Conservation (phyloP, 2,888 invertebrate genomes). For the Emmelina monodactyla region DNA sequence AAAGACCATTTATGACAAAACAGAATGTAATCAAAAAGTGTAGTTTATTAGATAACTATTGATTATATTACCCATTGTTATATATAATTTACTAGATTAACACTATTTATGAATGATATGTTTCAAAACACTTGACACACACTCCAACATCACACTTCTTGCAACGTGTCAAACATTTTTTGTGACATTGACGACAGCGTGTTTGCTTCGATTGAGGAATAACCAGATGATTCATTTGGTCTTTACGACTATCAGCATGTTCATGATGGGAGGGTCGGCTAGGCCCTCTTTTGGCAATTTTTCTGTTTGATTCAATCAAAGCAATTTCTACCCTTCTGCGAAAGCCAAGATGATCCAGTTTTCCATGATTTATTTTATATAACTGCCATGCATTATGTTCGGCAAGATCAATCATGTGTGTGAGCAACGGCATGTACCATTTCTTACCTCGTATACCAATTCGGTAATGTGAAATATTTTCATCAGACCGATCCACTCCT, state of each 20-base stretch:
- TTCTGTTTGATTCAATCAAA: constrained; percentile 17
- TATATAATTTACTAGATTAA: no score
- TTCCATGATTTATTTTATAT: constrained; percentile 16
- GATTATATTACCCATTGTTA: no score
- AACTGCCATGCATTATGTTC: constrained; percentile 10
- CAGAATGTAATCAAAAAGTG: constrained; percentile 18
- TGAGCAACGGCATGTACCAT: constrained; percentile 14
- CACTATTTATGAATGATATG: constrained; percentile 16
- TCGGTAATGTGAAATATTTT: constrained; percentile 17
- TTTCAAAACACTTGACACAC: constrained; percentile 18
- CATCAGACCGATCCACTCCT: no score
- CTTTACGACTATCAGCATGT: constrained; percentile 19
- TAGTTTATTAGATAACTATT: constrained; percentile 17
- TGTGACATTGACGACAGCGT: constrained; percentile 17
- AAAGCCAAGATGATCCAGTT: constrained; percentile 18
- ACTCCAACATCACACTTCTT: constrained; percentile 18
- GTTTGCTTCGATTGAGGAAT: constrained; percentile 14
- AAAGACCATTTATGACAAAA: no score
- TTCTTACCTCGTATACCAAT: constrained; percentile 18
- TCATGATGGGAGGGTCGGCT: constrained; percentile 16
- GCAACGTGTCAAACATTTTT: constrained; percentile 18
- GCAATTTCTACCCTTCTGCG: constrained; percentile 15
- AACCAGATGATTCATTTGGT: constrained; percentile 16
- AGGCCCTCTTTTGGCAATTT: constrained; percentile 7
- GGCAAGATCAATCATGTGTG: constrained; percentile 14